Evolutionary conservation across 2,113 vertebrate species (phyloP).

Genomic region (Tichodroma muraria): DNA sequence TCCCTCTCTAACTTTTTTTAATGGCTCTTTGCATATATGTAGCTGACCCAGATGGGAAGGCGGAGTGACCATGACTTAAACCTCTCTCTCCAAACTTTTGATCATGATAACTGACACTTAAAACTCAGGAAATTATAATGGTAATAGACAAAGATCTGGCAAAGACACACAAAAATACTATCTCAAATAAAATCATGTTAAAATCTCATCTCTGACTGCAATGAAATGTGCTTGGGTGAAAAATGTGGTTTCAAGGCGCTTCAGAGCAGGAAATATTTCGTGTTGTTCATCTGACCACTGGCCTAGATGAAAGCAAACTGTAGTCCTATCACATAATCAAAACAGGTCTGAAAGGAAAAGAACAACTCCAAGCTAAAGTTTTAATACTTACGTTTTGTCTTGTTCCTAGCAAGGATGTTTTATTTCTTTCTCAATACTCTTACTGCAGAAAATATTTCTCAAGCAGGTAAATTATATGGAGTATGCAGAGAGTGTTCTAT

Average conservation of each 20-base stretch:
- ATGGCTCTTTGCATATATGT: constrained; percentile 50
- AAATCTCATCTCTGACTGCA: not conserved
- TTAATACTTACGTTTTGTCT: not conserved
- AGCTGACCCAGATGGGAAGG: constrained; percentile 57
- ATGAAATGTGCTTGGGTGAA: not conserved
- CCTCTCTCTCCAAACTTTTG: constrained; percentile 12
- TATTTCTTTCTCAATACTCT: not conserved
- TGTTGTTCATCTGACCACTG: not conserved
- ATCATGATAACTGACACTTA: not conserved
- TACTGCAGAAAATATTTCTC: not conserved
- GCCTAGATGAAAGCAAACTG: not conserved
- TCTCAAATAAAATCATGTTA: not conserved
- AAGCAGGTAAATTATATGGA: not conserved
- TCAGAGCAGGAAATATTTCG: not conserved
- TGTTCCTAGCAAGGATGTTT: not conserved
- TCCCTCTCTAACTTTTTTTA: constrained; percentile 48
- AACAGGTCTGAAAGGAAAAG: not conserved
- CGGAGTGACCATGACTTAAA: not conserved
- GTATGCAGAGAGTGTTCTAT: not conserved
- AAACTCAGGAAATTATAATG: not conserved
- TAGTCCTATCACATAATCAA: not conserved
- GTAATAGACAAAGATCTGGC: not conserved
- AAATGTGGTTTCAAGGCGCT: not conserved
- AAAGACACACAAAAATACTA: not conserved
- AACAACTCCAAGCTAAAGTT: not conserved